phyloP scores from a whole-genome alignment of 1,140 invertebrate species.

The Ceratina calcarata region DNA sequence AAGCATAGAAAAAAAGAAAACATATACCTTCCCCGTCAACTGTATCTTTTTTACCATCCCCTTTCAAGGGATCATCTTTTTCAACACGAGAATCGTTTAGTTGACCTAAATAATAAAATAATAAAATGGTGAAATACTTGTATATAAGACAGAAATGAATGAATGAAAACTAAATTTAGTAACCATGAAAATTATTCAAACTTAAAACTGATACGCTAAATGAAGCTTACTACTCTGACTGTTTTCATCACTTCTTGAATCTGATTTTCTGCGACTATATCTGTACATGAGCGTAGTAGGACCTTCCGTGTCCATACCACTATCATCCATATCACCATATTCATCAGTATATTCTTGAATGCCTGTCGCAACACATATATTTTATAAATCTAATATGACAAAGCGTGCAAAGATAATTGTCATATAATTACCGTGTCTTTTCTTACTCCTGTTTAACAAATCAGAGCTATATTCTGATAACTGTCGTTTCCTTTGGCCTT shows the following conservation, averaged over 20 bases:
- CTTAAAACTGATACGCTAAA: conserved; percentile 10
- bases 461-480: conserved; percentile 69
- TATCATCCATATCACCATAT: conserved; percentile 75
- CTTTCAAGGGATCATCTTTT: conserved; percentile 73
- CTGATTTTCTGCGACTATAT: conserved; percentile 76
- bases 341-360: conserved; percentile 69
- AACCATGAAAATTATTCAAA: neutral
- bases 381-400: conserved; percentile 27
- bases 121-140: conserved; percentile 55
- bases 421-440: conserved; percentile 65
- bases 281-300: conserved; percentile 73
- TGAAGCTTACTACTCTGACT: conserved; percentile 75
- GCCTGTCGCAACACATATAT: conserved; percentile 55
- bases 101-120: conserved; percentile 76
- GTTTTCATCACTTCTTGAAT: conserved; percentile 76
- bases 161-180: conserved; percentile 15
- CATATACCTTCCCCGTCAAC: conserved; percentile 75
- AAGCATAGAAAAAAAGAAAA: conserved; percentile 64
- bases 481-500: conserved; percentile 69
- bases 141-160: conserved; percentile 17
- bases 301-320: conserved; percentile 74
- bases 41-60: conserved; percentile 76
- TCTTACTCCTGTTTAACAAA: conserved; percentile 64
- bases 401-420: conserved; percentile 13
- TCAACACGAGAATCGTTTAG: conserved; percentile 76